Evolutionary conservation across 2,113 vertebrate genomes (phyloP).

Genomic region (Osmerus mordax): DNA sequence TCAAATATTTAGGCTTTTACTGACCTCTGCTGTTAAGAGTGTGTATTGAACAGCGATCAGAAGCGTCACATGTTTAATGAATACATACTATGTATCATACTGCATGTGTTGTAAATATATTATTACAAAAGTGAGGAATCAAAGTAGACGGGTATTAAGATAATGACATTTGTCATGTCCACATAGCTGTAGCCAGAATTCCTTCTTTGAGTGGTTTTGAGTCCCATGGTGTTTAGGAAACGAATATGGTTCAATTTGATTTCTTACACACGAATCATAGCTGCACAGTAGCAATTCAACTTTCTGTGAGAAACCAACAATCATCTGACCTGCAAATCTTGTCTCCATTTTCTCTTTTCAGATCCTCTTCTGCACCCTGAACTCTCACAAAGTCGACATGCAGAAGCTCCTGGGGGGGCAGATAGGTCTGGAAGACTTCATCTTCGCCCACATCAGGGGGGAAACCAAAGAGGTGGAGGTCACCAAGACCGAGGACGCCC

Average conservation of each 20-base stretch:
- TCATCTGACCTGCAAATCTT: background rate
- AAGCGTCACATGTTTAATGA: background rate
- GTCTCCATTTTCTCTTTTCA: slow-evolving; percentile 43
- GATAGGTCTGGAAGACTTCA: slow-evolving; percentile 96
- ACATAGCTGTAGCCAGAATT: too few relatives aligned
- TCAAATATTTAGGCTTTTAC: slow-evolving; percentile 1
- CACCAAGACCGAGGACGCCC: slow-evolving; percentile 89
- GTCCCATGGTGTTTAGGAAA: too few relatives aligned
- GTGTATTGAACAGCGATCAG: slow-evolving; percentile 9
- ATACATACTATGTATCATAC: background rate
- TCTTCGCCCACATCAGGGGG: slow-evolving; percentile 90
- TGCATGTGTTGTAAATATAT: background rate
- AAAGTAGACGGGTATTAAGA: too few relatives aligned
- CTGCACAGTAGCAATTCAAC: too few relatives aligned
- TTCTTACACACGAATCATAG: too few relatives aligned
- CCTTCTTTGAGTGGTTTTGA: too few relatives aligned
- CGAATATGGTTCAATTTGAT: too few relatives aligned
- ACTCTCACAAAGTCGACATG: slow-evolving; percentile 98
- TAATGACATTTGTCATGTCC: too few relatives aligned
- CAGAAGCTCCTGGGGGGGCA: slow-evolving; percentile 94
- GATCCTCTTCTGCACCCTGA: slow-evolving; percentile 97
- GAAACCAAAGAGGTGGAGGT: slow-evolving; percentile 97
- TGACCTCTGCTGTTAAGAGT: slow-evolving; percentile 51
- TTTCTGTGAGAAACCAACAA: too few relatives aligned
- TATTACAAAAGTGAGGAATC: too few relatives aligned